A percentile compares a stretch with the other conserved stretches of the same genome.
Conservation (phyloP, 2,113 vertebrate species). For the Chaenogobius annularis region DNA sequence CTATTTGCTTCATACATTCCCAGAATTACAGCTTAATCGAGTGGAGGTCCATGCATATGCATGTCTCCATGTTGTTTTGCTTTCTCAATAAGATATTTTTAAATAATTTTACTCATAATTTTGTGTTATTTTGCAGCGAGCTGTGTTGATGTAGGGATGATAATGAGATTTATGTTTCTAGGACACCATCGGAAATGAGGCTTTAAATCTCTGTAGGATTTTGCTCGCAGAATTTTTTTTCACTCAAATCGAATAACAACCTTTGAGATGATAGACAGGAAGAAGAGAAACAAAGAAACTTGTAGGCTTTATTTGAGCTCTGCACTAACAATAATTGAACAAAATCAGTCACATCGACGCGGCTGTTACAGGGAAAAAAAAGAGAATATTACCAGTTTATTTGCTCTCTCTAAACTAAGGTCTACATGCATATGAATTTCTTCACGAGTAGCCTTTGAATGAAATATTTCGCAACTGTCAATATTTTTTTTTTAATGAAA, state of each 20-base stretch:
- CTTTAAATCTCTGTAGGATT: conserved; percentile 75
- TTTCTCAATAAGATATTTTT: conserved; percentile 76
- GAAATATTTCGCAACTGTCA: background rate
- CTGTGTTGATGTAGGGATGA: conserved; percentile 80
- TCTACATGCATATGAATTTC: background rate
- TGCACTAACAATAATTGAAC: conserved; percentile 29
- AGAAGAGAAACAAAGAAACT: conserved; percentile 57
- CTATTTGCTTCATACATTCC: conserved; percentile 51
- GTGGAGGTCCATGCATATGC: conserved; percentile 73
- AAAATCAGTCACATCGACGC: conserved; percentile 4
- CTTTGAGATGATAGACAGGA: conserved; percentile 67
- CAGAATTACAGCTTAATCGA: conserved; percentile 41
- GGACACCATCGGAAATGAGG: conserved; percentile 77
- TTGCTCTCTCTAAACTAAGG: too few relatives aligned
- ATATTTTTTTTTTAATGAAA: too few relatives aligned
- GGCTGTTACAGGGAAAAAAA: background rate
- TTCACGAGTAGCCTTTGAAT: background rate
- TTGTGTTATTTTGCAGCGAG: conserved; percentile 73
- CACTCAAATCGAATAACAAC: conserved; percentile 70
- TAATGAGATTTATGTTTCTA: conserved; percentile 84
- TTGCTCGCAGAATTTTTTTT: conserved; percentile 52
- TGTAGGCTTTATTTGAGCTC: conserved; percentile 41
- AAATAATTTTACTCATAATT: conserved; percentile 73
- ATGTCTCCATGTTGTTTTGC: conserved; percentile 71
- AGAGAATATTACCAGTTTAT: too few relatives aligned